Base-by-base conservation (phyloP, 2,113 vertebrate species). In the Gasterosteus aculeatus region DNA sequence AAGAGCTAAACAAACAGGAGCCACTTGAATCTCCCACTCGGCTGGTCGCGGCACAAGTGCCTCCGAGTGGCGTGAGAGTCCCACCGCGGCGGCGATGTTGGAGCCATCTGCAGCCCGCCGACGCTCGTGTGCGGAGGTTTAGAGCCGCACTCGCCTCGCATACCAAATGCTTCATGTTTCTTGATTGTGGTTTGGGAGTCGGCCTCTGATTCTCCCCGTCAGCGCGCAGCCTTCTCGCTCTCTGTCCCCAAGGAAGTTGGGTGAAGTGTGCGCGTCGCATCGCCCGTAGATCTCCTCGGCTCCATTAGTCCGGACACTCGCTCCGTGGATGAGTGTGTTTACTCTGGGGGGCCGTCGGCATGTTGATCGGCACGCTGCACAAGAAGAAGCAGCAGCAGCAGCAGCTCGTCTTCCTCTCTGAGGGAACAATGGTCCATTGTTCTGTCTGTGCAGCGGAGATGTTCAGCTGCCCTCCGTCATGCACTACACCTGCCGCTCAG, bases 271-370 rank as follows among this genome's bases (percentile, higher is more conserved):
- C 71, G 49, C 78, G 80, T 81, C 83, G 79, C 89, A 83, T 83
- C 85, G 49, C 75, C 71, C 82, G 91, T 87, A 82, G 90, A 90
- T 92, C 81, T 81, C 74, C 75, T 54, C 41, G 41, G 68, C 3
- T 64, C 85, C 87, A 87, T 91, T 89, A 88, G 84, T 85, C 35
- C 15, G 85, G 83, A 90, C 80, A 72, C 72, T 87, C 75, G 41
- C 78, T 80, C 75, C 84, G 57, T 79, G 75, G 87, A 91, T 75
- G 72, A 81, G 67, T 74, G 65, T 82, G 80, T 92, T 85, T 82
- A 82, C 76, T 75, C 61, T 33, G 33, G 33, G 33, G 33, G 33
- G 33, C 3, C 5, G 33, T 67, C 85, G 85, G 76, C 86, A 81
- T 73, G 72, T 81, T 87, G 66, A 84, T 87, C 75, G 58, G 64